phyloP scores from a whole-genome alignment of 2,797 vertebrate genomes.

The Dendrocincla tyrannina region DNA sequence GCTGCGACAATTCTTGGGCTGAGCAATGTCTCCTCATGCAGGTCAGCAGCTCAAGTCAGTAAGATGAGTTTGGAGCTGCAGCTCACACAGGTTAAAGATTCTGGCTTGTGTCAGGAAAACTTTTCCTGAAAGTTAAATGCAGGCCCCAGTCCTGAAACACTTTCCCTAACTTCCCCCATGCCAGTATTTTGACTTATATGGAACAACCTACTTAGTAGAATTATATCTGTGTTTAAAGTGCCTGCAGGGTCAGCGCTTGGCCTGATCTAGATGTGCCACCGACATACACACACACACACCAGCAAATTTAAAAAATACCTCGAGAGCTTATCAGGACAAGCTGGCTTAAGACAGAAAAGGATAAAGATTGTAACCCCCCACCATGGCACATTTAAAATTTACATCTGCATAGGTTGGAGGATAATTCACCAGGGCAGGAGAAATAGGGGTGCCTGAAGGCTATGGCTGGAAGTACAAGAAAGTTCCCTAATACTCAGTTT shows the following conservation, averaged over 20 bases:
- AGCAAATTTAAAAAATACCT: background rate
- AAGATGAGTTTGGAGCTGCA: background rate
- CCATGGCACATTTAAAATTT: background rate
- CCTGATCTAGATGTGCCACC: background rate
- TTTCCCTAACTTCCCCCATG: slow-evolving; percentile 4
- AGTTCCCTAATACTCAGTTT: background rate
- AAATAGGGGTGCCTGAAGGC: background rate
- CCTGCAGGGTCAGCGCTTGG: background rate
- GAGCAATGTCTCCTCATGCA: background rate
- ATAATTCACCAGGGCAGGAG: background rate
- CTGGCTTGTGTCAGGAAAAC: slow-evolving; percentile 30
- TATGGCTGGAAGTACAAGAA: background rate
- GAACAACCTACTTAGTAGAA: slow-evolving; percentile 28
- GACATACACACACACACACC: background rate
- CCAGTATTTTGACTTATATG: slow-evolving; percentile 49
- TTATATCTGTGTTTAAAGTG: slow-evolving; percentile 35
- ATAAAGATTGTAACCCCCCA: background rate
- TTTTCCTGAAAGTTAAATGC: slow-evolving; percentile 34
- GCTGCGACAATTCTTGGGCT: background rate
- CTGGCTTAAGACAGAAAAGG: background rate
- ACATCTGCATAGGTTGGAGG: background rate
- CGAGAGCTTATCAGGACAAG: background rate
- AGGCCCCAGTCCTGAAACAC: slow-evolving; percentile 8
- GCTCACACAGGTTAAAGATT: slow-evolving; percentile 15
- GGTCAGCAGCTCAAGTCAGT: background rate